Base-by-base conservation (phyloP, 1,140 invertebrate species). In the Amyelois transitella region DNA sequence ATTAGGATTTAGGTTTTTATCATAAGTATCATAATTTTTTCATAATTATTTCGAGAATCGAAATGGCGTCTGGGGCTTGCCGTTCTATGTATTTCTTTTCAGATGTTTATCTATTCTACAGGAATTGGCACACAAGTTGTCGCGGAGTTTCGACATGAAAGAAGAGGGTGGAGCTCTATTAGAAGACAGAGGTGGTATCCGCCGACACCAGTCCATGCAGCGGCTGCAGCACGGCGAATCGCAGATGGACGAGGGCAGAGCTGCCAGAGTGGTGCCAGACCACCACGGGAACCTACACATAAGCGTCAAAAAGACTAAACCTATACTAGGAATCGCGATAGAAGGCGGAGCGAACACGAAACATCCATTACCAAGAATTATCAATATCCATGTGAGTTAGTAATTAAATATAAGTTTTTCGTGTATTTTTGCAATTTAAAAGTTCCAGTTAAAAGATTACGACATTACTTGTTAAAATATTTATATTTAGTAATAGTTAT, bases 331-430 rank as follows among this genome's bases (percentile, higher is more conserved):
- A 58, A 97, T 99, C 69, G 97, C 97, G 49, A 98, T 99, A 69
- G 97, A 98, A 90, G 98, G 98, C 57, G 98, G 98, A 49, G 94
- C 95, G 61, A 97, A 99, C 86, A 98, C 97, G 44, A 94, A 95
- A 77, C 97, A 98, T 89, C 95, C 96, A 45, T 90, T 98, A 64
- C 97, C 97, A 21, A 92, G 96, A 77, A 98, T 99, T 75, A 98
- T 98, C 71, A 97, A 97, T 87, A 98, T 99, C 79, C 96, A 98
- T 89, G 97, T 98, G 89, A 92, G 93, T 70, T 12, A 28, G 1
- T 8, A 8, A 6, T 28, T 4, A 8, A 12, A 10, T 10, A 28
- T 28, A 6, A 28, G 25, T 28, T 28, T 28, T 28, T 8, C 25
- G 2, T 28, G 1, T n/a, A n/a, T n/a, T n/a, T n/a, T n/a, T n/a